Conservation (phyloP, 2,113 vertebrate genomes). For the western clawed frog (Xenopus tropicalis) region UCB_Xtro_10.0 CM004451.2:7082501-7083000, state of each 20-base stretch:
- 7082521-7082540: no score
- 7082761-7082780: conserved; percentile 49
- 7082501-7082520: no score
- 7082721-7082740: neutral
- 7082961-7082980: conserved; percentile 31
- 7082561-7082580: neutral
- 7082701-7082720: conserved; percentile 4
- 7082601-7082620: conserved; percentile 14
- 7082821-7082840: conserved; percentile 30
- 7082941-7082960: conserved; percentile 1
- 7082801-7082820: conserved; percentile 51
- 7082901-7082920: neutral
- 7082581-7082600: neutral
- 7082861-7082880: conserved; percentile 53
- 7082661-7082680: conserved; percentile 40
- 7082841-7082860: conserved; percentile 37
- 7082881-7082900: conserved; percentile 40
- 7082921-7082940: conserved; percentile 17
- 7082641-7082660: conserved; percentile 47
- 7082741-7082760: conserved; percentile 11
- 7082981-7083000: conserved; percentile 47
- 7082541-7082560: neutral
- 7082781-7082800: conserved; percentile 10
- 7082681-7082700: conserved; percentile 41
- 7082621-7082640: conserved; percentile 36